Base-by-base conservation (phyloP, 2,797 vertebrate genomes). In the Sarcoramphus papa region DNA sequence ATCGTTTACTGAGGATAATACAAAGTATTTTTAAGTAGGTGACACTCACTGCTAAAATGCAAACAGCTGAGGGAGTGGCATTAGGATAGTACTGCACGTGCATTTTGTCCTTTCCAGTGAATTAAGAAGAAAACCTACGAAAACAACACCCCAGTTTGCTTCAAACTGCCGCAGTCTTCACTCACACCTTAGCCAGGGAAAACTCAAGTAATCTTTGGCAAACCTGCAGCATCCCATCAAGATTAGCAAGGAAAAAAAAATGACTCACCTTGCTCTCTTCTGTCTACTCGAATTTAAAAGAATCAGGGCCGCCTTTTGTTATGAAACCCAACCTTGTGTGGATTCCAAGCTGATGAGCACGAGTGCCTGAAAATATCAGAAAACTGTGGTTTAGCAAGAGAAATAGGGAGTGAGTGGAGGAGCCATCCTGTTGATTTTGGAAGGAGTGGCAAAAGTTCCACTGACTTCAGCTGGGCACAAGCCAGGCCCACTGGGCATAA, bases 381-480 rank as follows among this genome's bases (percentile, higher is more conserved):
- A 94, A 94, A 88, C 48, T 64, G 72, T 57, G 70, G 25, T 64
- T 90, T 94, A 94, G 79, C 77, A 92, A 84, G 56, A 92, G 67
- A 92, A 92, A 88, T 35, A 84, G 21, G 45, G 85, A 91, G 67
- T 37, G 56, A 95, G 47, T 2, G 1, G 78, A 94, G n/a, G 73
- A 94, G 70, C 59, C 73, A 84, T 90, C 81, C 85, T 93, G 89
- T 92, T 96, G 82, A 60, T 92, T 92, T 92, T 90, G 92, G 87
- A 95, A 94, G 73, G 62, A 88, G 53, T 62, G 63, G 85, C 63
- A 82, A 31, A 96, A 93, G 86, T 93, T 94, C 68, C 78, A 76
- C 92, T 91, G 85, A 92, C 82, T 96, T 93, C 89, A 96, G 76
- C 57, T 91, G 83, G 88, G 70, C 51, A 96, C 0, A 4, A 94